Evolutionary conservation across 2,888 invertebrate genomes (phyloP), one percentile per base, ranked within the genome.

Genomic region (Perithous albicinctus): DNA sequence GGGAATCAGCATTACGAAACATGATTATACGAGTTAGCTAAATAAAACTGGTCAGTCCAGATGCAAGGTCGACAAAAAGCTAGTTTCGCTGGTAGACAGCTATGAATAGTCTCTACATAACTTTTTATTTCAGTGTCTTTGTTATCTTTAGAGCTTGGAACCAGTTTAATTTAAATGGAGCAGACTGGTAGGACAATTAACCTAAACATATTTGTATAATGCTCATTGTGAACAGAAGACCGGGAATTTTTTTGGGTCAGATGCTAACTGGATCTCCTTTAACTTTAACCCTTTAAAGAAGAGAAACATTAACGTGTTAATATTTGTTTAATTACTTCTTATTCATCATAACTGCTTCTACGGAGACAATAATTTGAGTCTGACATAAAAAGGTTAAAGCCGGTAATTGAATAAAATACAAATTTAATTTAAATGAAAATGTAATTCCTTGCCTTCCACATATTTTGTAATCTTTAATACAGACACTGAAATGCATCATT

Each of bases 1-100:
- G 66, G 70, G 51, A 35, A 78, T 81, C 77, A 35, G 35, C 20
- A 74, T 78, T 78, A 81, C 63, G 41, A 35, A 63, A 29, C 18
- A 41, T 35, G 51, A 64, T 77, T 46, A 61, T 54, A 26, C 43
- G 29, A 54, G 63, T 46, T 12, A 46, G 51, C 20, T 51, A 32
- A 8, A 38, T 63, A 15, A n/a, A 12, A 67, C 29, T 51, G 59
- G 15, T 32, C 38, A 7, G 32, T 38, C 23, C 54, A 41, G 56
- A 63, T 41, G 54, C 67, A 79, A 74, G 43, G 61, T 26, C 51
- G 51, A 51, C 23, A 12, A 51, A 51, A 10, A 23, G 2, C 15
- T 23, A 23, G 23, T n/a, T 3, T 51, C n/a, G n/a, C 23, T 26
- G 1, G 51, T 10, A 26, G 12, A 23, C 4, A 20, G 23, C 26